Evolutionary conservation across 2,113 vertebrate genomes (phyloP), one percentile per base, ranked within the genome.

Genomic region (Loxodonta africana): DNA sequence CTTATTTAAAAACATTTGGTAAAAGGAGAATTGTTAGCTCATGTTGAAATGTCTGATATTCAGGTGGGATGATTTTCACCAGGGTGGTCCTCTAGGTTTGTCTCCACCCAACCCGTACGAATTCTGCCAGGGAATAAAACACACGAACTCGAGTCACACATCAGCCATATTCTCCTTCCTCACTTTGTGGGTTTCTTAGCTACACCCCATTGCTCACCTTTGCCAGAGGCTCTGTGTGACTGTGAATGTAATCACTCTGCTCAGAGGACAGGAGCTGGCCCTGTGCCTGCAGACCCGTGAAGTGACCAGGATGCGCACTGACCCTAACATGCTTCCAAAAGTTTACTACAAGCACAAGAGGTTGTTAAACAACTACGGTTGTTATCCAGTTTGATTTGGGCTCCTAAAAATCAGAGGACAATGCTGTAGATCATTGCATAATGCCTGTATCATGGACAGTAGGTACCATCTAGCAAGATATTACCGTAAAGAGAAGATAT

Each of bases 271-370:
- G 85, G 6, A 73, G 28, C 33, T 67, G 69, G 41, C 84, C 5
- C 65, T n/a, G 17, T 0, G 0, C 23, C 30, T 12, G 0, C 5
- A 30, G 30, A 46, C 14, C n/a, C 41, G 33, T 14, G 33, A 51
- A 5, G 33, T 65, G 5, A 20, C 14, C 2, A 81, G 51, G 30
- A 21, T 41, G 26, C 41, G 2, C 0, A 0, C 51, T 17, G 21
- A 51, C 48, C 51, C 51, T 9, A 33, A 44, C 6, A 26, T 48
- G 26, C 37, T 62, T 41, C 26, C 60, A 7, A 78, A 7, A 17
- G 20, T 77, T 62, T 80, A 46, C 48, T 88, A 21, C 8, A 25
- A 46, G 28, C 3, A 9, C 25, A 15, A 77, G n/a, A 46, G 44
- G 4, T 15, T 85, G 26, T 83, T 57, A 69, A 37, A 37, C 30